phyloP scores from a whole-genome alignment of 2,797 vertebrate species.

The Xenentodon cancila region DNA sequence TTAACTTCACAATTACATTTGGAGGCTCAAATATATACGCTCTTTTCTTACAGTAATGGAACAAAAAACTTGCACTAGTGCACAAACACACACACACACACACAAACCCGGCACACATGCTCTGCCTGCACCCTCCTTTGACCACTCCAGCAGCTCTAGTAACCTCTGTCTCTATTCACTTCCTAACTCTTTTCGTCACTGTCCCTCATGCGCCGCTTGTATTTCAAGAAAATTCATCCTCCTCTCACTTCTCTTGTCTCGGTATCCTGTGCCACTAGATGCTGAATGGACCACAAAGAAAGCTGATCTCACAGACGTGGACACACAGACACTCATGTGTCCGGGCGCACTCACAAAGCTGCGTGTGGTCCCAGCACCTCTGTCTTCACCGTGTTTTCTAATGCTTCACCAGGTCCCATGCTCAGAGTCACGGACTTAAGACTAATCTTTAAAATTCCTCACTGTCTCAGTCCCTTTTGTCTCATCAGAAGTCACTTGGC shows the following conservation, averaged over 20 bases:
- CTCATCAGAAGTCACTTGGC: constrained; percentile 53
- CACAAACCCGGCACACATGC: constrained; percentile 43
- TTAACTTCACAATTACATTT: no score
- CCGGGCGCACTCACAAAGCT: constrained; percentile 34
- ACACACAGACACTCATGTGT: constrained; percentile 18
- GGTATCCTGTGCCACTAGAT: constrained; percentile 69
- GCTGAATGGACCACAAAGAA: constrained; percentile 74
- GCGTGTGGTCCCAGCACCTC: constrained; percentile 69
- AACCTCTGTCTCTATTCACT: constrained; percentile 62
- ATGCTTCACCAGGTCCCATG: constrained; percentile 68
- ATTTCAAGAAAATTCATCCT: constrained; percentile 77
- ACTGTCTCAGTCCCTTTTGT: constrained; percentile 48
- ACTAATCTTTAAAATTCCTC: constrained; percentile 72
- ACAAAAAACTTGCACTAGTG: no score
- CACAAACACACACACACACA: constrained; percentile 9
- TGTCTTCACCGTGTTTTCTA: constrained; percentile 58
- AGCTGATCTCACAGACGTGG: constrained; percentile 63
- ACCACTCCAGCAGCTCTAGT: constrained; percentile 58
- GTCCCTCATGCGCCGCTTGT: constrained; percentile 51
- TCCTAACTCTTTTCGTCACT: constrained; percentile 47
- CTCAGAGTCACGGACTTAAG: constrained; percentile 57
- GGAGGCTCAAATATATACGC: no score
- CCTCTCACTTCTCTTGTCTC: constrained; percentile 71
- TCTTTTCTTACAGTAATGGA: no score
- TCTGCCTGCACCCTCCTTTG: constrained; percentile 23